Base-by-base conservation (phyloP, 2,797 vertebrate species). In the Rhinichthys osculus region DNA sequence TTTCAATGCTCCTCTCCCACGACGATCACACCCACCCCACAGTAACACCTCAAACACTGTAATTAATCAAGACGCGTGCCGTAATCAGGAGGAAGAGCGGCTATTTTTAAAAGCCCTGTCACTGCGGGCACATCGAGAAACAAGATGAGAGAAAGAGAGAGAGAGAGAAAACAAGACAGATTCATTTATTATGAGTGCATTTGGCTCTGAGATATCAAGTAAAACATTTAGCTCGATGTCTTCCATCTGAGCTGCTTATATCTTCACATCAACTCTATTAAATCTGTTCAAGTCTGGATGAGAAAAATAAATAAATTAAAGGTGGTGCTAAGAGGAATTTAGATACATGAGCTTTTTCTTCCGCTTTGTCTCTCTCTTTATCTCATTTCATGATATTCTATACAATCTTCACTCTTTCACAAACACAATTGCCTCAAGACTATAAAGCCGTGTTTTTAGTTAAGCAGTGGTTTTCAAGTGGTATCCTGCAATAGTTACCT, bases 51-150 rank as follows among this genome's bases (percentile, higher is more conserved):
- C 88, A 91, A 92, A 93, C 92, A 89, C 92, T 94, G 94, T 95
- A 95, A 96, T 96, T 96, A 95, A 96, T 92, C 91, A 95, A 94
- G 86, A 77, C 81, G 79, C 74, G 81, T 80, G 79, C 92, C 93
- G 91, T 94, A 95, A 95, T 95, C 94, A 94, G 91, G 91, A 92
- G 89, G 91, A 90, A 92, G 92, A 86, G 90, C 86, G 87, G 92
- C 94, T 96, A 95, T 95, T 96, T 95, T 93, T 94, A 95, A 94
- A 88, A 88, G 91, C 89, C 87, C 85, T 88, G 88, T 92, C 93
- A 91, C 81, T 67, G 87, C 92, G 93, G 92, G 92, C 92, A 91
- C 87, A 87, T 69, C n/a, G 44, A 76, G 33, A 71, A 92, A 92
- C 59, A 54, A 47, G 54, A 64, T 27, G 87, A 50, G 66, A 85